Evolutionary conservation across 2,797 vertebrate species (phyloP), one percentile per base, ranked within the genome.

Genomic region (Aphelocoma californica): DNA sequence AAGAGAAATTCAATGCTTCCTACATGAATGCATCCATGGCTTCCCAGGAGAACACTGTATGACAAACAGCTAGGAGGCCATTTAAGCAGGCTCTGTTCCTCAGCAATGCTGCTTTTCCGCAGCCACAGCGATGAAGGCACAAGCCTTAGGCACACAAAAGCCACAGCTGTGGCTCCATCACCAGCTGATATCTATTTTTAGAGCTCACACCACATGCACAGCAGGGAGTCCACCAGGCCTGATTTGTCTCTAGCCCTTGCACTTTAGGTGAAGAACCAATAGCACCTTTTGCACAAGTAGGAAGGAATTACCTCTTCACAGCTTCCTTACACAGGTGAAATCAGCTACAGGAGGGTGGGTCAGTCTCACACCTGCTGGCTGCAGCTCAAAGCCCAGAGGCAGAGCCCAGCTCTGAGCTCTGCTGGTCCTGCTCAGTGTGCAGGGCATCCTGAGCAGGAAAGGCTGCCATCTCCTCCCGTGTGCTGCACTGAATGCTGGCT

Each of bases 121-220:
- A 8, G 21, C 13, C 44, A 44, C 8, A 7, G 3, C 4, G 19
- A 15, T 12, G 25, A 74, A 78, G 32, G 20, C 64, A 89, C 29
- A 56, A 86, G 45, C 29, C 32, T 42, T 10, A 23, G 0, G 9
- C 18, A 29, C 32, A 70, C 31, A 86, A 66, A 26, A 74, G 28
- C 69, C 80, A n/a, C 80, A 90, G 69, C 75, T 92, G 53, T 53
- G 29, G 17, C 17, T 50, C 9, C 38, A 60, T 25, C 81, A 66
- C 45, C 75, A 80, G 74, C 72, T 95, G 87, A 50, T 36, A 50
- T 9, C 74, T 81, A 19, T 79, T 77, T 86, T 87, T 85, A 82
- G 77, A 91, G 34, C 57, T 78, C 25, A 28, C 16, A 84, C 48
- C 40, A 40, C 0, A 3, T 20, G 54, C 40, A 45, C 12, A 64